These are phyloP conservation scores for Coendou prehensilis DNA, from an alignment of 2,797 vertebrate species.

Conservation along the genomic window DNA sequence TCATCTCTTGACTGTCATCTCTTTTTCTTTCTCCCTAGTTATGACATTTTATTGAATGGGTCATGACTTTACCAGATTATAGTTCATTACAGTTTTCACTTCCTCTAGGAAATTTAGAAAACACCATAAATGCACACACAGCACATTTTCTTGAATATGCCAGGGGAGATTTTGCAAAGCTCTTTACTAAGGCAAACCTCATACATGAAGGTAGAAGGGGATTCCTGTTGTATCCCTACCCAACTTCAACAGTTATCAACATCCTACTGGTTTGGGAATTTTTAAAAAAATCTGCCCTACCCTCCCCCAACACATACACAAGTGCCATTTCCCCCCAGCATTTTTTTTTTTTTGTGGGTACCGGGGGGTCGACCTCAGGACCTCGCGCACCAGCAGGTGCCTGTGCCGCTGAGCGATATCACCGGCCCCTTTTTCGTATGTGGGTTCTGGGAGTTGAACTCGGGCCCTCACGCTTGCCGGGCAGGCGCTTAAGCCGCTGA, in stretches of 20 bases:
- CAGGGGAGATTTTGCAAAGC: constrained; percentile 14
- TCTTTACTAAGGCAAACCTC: constrained; percentile 37
- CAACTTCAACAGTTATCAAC: background rate
- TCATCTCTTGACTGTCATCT: background rate
- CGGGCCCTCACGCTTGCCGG: too few relatives aligned
- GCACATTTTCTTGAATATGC: constrained; percentile 40
- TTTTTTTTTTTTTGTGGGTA: too few relatives aligned
- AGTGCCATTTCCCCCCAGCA: background rate
- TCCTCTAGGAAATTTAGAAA: constrained; percentile 57
- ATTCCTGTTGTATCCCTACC: background rate
- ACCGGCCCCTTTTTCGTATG: too few relatives aligned
- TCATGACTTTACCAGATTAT: constrained; percentile 58
- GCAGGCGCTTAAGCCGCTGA: too few relatives aligned
- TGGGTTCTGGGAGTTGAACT: too few relatives aligned
- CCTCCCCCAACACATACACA: background rate
- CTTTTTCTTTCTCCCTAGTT: constrained; percentile 49
- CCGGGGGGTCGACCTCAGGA: too few relatives aligned
- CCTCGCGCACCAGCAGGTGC: too few relatives aligned
- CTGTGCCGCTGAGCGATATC: too few relatives aligned
- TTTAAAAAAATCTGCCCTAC: background rate
- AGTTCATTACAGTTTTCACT: constrained; percentile 68
- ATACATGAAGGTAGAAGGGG: constrained; percentile 23
- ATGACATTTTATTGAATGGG: constrained; percentile 34
- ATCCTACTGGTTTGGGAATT: background rate
- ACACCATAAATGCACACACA: constrained; percentile 59